A percentile compares a stretch with the other conserved stretches of the same genome.
phyloP scores from a whole-genome alignment of 1,140 invertebrate species.

The Ceratosolen fusciceps region DNA sequence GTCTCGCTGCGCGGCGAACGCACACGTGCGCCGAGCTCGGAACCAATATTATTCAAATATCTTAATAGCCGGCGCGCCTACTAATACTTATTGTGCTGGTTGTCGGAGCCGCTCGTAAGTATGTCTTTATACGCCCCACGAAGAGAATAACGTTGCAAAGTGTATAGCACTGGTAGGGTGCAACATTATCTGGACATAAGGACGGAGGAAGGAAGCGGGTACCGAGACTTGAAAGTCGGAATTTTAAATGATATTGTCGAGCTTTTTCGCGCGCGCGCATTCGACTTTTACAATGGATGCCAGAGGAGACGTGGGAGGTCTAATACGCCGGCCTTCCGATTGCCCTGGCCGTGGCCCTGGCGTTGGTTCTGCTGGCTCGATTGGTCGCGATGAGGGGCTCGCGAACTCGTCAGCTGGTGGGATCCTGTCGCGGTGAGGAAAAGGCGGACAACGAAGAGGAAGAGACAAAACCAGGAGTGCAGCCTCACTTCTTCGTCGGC shows the following conservation, averaged over 20 bases:
- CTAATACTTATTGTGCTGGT: conserved; percentile 33
- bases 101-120: conserved; percentile 28
- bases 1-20: not conserved
- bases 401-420: too few species aligned
- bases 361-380: too few species aligned
- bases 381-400: too few species aligned
- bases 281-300: not conserved
- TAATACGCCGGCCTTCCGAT: not conserved
- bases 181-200: not conserved
- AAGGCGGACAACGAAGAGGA: not conserved
- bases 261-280: not conserved
- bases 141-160: conserved; percentile 39
- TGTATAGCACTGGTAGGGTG: not conserved
- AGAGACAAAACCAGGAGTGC: too few species aligned
- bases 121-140: conserved; percentile 40
- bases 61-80: conserved; percentile 50
- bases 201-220: not conserved
- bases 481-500: not conserved
- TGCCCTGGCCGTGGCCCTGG: too few species aligned
- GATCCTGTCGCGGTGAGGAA: too few species aligned
- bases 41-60: conserved; percentile 54
- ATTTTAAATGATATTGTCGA: not conserved
- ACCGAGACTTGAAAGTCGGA: not conserved
- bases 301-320: not conserved
- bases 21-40: not conserved